Conservation (phyloP, 2,797 vertebrate genomes). For the Ptychobarbus kaznakovi region DNA sequence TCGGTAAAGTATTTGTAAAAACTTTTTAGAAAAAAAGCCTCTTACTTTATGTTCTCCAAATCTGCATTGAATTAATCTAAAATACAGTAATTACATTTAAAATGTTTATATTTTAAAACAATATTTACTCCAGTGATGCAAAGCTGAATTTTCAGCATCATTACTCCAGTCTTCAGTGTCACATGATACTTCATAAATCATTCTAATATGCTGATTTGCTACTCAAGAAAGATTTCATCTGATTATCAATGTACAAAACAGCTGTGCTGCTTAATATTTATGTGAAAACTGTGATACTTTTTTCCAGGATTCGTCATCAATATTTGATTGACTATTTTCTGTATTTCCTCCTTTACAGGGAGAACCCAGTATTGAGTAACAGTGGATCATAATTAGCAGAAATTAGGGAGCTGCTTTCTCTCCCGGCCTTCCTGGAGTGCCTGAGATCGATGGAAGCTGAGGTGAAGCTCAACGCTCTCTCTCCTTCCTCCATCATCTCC, state of each 20-base stretch:
- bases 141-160: not conserved
- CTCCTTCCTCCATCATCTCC: constrained; percentile 67
- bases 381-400: constrained; percentile 72
- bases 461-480: constrained; percentile 27
- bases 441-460: constrained; percentile 57
- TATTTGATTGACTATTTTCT: not conserved
- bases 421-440: constrained; percentile 45
- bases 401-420: constrained; percentile 72
- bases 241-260: not conserved
- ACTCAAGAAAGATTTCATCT: not conserved
- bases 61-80: no score
- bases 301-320: not conserved
- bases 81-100: no score
- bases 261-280: not conserved
- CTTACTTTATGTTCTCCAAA: no score
- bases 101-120: not conserved
- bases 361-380: constrained; percentile 22
- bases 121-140: not conserved
- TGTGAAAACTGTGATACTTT: not conserved
- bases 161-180: not conserved
- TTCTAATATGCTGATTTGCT: not conserved
- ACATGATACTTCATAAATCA: not conserved
- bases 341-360: not conserved
- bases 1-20: no score
- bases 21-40: no score